Evolutionary conservation across 37 sponge, comb jelly and placozoan genomes (phyloP), one percentile per base, ranked within the genome.

Genomic region (Beroe forskalii): DNA sequence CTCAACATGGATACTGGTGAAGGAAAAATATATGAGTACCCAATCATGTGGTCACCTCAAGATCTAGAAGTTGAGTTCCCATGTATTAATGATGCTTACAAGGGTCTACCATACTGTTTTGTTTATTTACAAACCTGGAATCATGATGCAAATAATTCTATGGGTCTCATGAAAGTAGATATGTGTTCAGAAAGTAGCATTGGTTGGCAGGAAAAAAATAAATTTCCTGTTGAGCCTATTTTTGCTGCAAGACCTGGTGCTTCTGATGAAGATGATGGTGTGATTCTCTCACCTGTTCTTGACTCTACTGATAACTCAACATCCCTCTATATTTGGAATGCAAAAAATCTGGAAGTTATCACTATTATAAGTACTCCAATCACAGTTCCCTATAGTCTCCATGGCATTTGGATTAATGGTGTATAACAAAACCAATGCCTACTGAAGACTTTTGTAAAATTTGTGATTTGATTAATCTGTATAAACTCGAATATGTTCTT

Each of bases 231-330:
- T 41, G 86, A 80, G 27, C 86, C 86, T 44, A 48, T 80, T 41
- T 80, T 80, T 80, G 86, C 55, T 44, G 44, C 55, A 1, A 32
- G 86, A n/a, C 86, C 86, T 80, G 55, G 28, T 80, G 44, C 30
- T 38, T n/a, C 30, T 80, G 86, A 80, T 30, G 86, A 80, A 44
- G 86, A 80, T 80, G 86, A 80, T 80, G 86, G 86, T n/a, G 40
- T 80, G 6, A 44, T 80, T 2, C 12, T 80, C 27, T 41, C 86
- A 17, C 86, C 86, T 44, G 86, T 80, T 27, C 31, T 80, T 44
- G 86, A 80, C 31, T 41, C 86, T 38, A 25, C 44, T 24, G 35
- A 8, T 43, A 44, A 44, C 55, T 44, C 44, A 25, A 80, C 55
- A 6, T 8, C 44, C 8, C 55, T 80, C 0, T 80, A 80, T 41